Base-by-base conservation (phyloP, 2,888 invertebrate genomes). In the Lasius platythorax region DNA sequence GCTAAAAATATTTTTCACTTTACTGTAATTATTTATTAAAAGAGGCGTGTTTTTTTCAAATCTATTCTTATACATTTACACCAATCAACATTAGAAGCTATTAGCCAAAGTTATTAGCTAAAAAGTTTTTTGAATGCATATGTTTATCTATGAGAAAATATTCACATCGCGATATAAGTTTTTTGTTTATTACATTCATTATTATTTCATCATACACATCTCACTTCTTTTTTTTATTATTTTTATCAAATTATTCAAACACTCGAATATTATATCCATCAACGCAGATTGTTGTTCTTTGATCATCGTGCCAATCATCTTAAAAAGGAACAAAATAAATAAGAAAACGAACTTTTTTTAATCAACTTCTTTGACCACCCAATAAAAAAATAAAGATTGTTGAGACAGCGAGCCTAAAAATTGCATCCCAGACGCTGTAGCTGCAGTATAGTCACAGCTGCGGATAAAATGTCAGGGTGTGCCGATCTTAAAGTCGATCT, bases 401-500 rank as follows among this genome's bases (percentile, higher is more conserved):
- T 68, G 53, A 50, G n/a, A 75, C 75, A 12, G 58, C 6, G 8
- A 61, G 58, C 58, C 15, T 79, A 79, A 79, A 73, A 79, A 73
- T 79, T 79, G 46, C 46, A 79, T 70, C 23, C 28, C 37, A 4
- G 53, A 2, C 33, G 18, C 2, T 53, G 64, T n/a, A 61, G 40
- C 43, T 73, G 12, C 33, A 23, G 1, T 18, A 33, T 33, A 56
- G 30, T 79, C 18, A n/a, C 23, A 28, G 2, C 12, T 30, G 46
- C 61, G 46, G 4, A 73, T 63, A 12, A 83, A 70, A 79, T 70
- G 79, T 72, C 70, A 79, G 70, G 18, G 33, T 53, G 18, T 53
- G 56, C n/a, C 61, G 15, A 18, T 28, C n/a, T 79, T 23, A 74
- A 28, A 73, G 79, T 68, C 75, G 82, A 87, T 86, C 76, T 61